phyloP scores from a whole-genome alignment of 2,888 invertebrate species.

The Taenaris catops region DNA sequence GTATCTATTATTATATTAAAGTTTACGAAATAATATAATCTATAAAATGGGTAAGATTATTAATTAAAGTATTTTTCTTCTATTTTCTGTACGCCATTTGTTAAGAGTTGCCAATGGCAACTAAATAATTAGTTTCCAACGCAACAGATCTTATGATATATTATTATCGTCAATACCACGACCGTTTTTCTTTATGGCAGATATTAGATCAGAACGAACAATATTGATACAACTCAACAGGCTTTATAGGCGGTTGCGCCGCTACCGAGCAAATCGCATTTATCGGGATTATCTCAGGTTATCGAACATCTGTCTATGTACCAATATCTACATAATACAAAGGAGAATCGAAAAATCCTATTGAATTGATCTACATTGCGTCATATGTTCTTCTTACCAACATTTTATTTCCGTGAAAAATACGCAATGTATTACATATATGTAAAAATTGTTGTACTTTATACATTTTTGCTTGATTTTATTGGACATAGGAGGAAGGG shows the following conservation, averaged over 20 bases:
- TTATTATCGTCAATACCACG: conserved; percentile 12
- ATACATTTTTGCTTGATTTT: conserved; percentile 23
- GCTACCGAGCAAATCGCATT: conserved; percentile 61
- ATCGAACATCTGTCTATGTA: conserved; percentile 51
- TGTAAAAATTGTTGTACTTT: conserved; percentile 6
- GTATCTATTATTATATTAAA: no score
- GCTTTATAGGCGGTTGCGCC: conserved; percentile 51
- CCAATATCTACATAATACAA: conserved; percentile 26
- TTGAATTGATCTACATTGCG: conserved; percentile 28
- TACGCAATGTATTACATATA: conserved; percentile 26
- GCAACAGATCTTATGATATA: no score
- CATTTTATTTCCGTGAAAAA: neutral
- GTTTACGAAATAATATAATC: no score
- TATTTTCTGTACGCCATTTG: no score
- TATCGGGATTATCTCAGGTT: conserved; percentile 70
- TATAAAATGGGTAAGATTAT: no score
- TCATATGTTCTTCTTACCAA: neutral
- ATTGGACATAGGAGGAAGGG: conserved; percentile 32
- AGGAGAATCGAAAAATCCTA: conserved; percentile 17
- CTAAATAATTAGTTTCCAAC: no score
- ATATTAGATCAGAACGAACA: conserved; percentile 26
- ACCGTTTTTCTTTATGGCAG: conserved; percentile 18
- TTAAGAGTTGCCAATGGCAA: no score
- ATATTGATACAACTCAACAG: conserved; percentile 38
- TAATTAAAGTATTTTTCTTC: no score